These are phyloP conservation scores for Apostichopus leukothele DNA, from an alignment of 53 echinoderm and acorn worm genomes.

Conservation along the genomic window DNA sequence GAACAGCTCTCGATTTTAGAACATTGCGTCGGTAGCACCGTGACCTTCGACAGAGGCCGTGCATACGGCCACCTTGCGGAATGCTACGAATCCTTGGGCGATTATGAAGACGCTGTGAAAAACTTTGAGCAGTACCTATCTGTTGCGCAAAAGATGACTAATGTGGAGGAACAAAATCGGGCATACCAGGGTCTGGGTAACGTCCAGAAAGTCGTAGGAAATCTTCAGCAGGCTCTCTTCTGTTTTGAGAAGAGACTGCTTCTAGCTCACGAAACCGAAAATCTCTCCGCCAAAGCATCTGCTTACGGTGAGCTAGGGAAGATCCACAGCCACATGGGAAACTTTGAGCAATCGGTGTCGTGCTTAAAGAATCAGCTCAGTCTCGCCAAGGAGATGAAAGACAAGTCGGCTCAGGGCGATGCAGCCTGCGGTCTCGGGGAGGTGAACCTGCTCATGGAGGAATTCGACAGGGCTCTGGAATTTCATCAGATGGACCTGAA, in stretches of 20 bases:
- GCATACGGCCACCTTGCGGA: constrained; percentile 94
- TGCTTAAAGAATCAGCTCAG: constrained; percentile 91
- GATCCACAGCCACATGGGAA: constrained; percentile 96
- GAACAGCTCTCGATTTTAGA: constrained; percentile 89
- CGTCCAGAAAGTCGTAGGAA: constrained; percentile 85
- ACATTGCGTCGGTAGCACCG: constrained; percentile 80
- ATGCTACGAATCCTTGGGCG: constrained; percentile 93
- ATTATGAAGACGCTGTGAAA: constrained; percentile 89
- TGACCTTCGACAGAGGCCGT: constrained; percentile 81
- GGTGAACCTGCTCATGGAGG: constrained; percentile 95
- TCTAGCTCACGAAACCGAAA: constrained; percentile 91
- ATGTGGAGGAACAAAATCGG: constrained; percentile 83
- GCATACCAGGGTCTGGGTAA: constrained; percentile 96
- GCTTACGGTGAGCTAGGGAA: constrained; percentile 97
- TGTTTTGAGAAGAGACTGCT: constrained; percentile 96
- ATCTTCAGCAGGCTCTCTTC: constrained; percentile 91
- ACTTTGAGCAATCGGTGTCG: constrained; percentile 98
- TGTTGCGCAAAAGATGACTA: constrained; percentile 82
- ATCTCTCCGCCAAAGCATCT: constrained; percentile 76
- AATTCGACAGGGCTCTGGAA: constrained; percentile 86
- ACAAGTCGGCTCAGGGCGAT: constrained; percentile 88
- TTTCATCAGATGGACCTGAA: constrained; percentile 90
- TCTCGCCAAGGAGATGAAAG: constrained; percentile 76
- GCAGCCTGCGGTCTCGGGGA: constrained; percentile 97
- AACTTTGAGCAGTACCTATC: constrained; percentile 93